phyloP scores from a whole-genome alignment of 2,113 vertebrate species.

The Perognathus longimembris region DNA sequence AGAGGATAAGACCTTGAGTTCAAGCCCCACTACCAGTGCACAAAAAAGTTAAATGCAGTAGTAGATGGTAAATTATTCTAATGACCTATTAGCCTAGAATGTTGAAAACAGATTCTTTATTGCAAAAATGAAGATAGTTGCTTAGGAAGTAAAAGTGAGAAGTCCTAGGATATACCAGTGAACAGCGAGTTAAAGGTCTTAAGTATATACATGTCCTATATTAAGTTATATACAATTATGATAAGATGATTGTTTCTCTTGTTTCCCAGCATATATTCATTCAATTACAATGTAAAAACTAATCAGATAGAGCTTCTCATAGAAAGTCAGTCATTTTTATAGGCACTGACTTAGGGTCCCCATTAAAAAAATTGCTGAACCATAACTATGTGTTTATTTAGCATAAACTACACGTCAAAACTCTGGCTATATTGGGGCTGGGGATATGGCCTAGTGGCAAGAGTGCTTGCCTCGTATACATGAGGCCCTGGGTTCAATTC shows the following conservation, averaged over 20 bases:
- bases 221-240: neutral
- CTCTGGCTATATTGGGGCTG: no score
- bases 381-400: neutral
- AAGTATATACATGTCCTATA: constrained; percentile 3
- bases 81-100: neutral
- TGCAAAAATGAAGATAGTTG: constrained; percentile 20
- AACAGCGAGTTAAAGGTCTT: neutral
- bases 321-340: constrained; percentile 1
- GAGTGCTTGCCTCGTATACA: no score
- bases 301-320: neutral
- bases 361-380: no score
- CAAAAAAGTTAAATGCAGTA: neutral
- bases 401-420: neutral
- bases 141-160: neutral
- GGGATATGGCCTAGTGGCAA: no score
- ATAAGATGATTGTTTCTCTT: neutral
- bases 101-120: constrained; percentile 13
- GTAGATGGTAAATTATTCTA: constrained; percentile 22
- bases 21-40: no score
- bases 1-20: no score
- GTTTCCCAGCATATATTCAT: constrained; percentile 3
- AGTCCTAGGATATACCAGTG: neutral
- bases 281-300: constrained; percentile 51
- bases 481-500: no score
- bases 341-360: neutral